phyloP scores from a whole-genome alignment of 37 sponge, comb jelly and placozoan genomes.

The Lycopodina hypogea region DNA sequence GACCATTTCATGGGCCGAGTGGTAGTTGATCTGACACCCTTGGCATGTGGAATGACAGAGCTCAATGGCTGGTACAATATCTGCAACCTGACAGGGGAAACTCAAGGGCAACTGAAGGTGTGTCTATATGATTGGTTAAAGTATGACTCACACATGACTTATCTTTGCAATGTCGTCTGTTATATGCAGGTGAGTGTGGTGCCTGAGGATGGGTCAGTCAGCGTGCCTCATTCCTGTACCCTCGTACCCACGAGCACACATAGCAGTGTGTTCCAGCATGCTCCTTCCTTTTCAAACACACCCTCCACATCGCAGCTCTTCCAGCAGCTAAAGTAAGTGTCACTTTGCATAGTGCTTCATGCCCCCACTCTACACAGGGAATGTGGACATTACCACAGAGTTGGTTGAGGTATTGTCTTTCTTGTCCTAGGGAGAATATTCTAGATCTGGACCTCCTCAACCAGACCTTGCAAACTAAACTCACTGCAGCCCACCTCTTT shows the following conservation, averaged over 20 bases:
- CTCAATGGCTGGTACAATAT: conserved; percentile 91
- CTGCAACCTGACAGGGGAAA: conserved; percentile 54
- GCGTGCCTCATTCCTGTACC: conserved; percentile 2
- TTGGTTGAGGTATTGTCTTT: too few species aligned
- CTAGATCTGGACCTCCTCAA: conserved; percentile 48
- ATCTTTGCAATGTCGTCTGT: background rate
- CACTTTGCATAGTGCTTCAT: background rate
- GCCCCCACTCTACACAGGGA: too few species aligned
- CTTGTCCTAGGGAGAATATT: conserved; percentile 32
- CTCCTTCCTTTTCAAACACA: background rate
- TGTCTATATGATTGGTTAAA: background rate
- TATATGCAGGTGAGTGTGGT: conserved; percentile 27
- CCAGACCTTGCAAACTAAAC: conserved; percentile 19
- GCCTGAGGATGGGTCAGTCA: conserved; percentile 17
- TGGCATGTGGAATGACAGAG: conserved; percentile 67
- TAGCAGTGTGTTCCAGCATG: background rate
- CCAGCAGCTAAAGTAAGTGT: conserved; percentile 30
- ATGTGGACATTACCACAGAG: too few species aligned
- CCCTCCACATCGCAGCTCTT: conserved; percentile 37
- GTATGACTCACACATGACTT: background rate
- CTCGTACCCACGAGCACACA: background rate
- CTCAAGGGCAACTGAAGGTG: conserved; percentile 72
- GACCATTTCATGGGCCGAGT: conserved; percentile 65
- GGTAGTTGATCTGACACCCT: conserved; percentile 73
- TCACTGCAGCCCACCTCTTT: background rate